Percentiles rank a stretch among this genome's conserved stretches.
Conservation (phyloP, 2,113 vertebrate genomes). For the Terrapene triunguis region DNA sequence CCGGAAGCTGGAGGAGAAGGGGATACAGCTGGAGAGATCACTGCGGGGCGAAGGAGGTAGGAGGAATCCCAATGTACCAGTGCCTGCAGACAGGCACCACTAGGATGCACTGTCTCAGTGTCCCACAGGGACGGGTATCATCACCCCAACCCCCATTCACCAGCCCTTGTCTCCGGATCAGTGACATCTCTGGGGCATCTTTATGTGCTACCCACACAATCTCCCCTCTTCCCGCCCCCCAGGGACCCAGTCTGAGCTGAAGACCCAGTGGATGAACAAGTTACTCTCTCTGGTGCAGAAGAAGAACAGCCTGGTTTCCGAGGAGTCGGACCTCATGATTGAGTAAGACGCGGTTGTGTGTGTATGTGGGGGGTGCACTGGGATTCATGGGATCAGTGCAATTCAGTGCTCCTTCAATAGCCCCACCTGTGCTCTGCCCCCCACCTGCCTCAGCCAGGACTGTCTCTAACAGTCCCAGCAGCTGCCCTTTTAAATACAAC, state of each 20-base stretch:
- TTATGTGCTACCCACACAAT: rapidly evolving
- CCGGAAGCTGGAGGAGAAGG: slow-evolving; percentile 89
- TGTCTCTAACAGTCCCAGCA: not conserved
- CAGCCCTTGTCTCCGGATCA: not conserved
- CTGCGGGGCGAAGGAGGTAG: slow-evolving; percentile 85
- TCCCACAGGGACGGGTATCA: not conserved
- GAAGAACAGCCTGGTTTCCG: slow-evolving; percentile 89
- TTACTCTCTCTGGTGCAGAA: slow-evolving; percentile 91
- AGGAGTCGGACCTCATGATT: slow-evolving; percentile 97
- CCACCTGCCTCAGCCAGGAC: not conserved
- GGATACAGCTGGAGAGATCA: slow-evolving; percentile 84
- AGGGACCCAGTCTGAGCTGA: slow-evolving; percentile 72
- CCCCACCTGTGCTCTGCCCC: not conserved
- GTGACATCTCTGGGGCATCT: not conserved
- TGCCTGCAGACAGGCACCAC: not conserved
- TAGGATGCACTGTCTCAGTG: not conserved
- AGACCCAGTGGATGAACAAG: slow-evolving; percentile 84
- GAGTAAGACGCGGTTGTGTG: slow-evolving; percentile 79
- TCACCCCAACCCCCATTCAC: not conserved
- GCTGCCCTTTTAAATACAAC: not conserved
- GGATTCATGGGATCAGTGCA: not conserved
- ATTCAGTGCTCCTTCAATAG: not conserved
- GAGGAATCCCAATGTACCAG: not conserved
- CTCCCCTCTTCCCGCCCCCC: not conserved
- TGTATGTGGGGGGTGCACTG: not conserved